phyloP scores from a whole-genome alignment of 1,140 invertebrate genomes.

The Notospermus geniculatus region DNA sequence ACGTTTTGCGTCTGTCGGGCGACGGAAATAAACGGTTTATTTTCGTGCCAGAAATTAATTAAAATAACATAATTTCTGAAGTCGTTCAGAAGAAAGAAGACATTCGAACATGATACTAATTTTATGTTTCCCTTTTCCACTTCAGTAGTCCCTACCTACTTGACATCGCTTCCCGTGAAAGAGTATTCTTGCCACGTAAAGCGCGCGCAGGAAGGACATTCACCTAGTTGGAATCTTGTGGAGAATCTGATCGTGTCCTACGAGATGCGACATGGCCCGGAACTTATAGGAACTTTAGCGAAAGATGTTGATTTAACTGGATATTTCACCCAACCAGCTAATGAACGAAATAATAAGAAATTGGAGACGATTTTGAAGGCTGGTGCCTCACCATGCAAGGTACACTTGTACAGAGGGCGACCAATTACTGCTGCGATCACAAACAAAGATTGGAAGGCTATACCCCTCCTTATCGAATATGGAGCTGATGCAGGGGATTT shows the following conservation, averaged over 20 bases:
- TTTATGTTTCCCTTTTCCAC: too few relatives aligned
- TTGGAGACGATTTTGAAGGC: background rate
- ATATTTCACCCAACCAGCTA: conserved; percentile 13
- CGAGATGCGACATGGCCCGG: conserved; percentile 14
- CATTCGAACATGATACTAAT: too few relatives aligned
- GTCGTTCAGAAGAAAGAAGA: too few relatives aligned
- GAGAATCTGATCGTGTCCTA: conserved; percentile 29
- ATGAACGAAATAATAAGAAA: conserved; percentile 6
- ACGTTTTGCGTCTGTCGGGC: too few relatives aligned
- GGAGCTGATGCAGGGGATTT: conserved; percentile 28
- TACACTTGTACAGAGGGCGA: background rate
- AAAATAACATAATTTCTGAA: too few relatives aligned
- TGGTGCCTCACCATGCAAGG: conserved; percentile 9
- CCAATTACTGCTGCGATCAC: conserved; percentile 26
- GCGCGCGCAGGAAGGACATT: conserved; percentile 21
- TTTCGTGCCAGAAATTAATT: too few relatives aligned
- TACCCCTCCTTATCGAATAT: conserved; percentile 28
- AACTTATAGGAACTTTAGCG: conserved; percentile 24
- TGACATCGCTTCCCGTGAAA: conserved; percentile 21
- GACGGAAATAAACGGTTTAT: too few relatives aligned
- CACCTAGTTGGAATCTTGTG: conserved; percentile 34
- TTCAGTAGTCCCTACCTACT: conserved; percentile 31
- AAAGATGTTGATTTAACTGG: conserved; percentile 25
- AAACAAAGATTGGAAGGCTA: conserved; percentile 31
- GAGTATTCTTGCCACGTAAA: conserved; percentile 26